Evolutionary conservation across 1,140 invertebrate genomes (phyloP).

Genomic region (Drosophila orosa): DNA sequence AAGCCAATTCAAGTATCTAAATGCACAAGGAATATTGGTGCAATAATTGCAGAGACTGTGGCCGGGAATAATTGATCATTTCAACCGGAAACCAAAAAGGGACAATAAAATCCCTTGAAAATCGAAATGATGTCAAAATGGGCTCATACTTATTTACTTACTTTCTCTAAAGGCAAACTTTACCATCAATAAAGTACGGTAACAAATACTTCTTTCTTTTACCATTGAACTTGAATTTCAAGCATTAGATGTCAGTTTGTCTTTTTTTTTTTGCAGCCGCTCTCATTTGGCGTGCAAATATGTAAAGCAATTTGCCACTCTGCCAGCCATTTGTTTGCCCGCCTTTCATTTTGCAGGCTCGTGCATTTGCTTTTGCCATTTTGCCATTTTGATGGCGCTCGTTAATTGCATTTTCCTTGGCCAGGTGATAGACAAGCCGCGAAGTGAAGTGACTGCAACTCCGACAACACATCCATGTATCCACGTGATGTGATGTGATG

Average conservation of each 20-base stretch:
- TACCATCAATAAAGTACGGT: neutral
- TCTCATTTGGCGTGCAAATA: slow-evolving; percentile 44
- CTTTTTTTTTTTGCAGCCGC: slow-evolving; percentile 9
- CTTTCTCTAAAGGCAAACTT: neutral
- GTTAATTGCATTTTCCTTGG: slow-evolving; percentile 76
- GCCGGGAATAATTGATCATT: slow-evolving; percentile 13
- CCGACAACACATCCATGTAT: slow-evolving; percentile 21
- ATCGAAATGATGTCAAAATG: neutral
- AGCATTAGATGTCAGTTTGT: slow-evolving; percentile 4
- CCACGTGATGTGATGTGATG: slow-evolving; percentile 21
- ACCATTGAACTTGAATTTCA: slow-evolving; percentile 13
- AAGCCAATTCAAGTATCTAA: slow-evolving; percentile 33
- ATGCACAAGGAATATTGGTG: slow-evolving; percentile 23
- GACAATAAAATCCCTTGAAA: neutral
- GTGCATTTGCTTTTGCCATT: slow-evolving; percentile 26
- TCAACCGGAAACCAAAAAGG: neutral
- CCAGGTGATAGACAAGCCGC: slow-evolving; percentile 59
- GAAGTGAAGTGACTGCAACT: slow-evolving; percentile 47
- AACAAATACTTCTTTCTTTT: neutral
- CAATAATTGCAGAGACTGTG: slow-evolving; percentile 12
- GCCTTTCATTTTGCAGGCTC: slow-evolving; percentile 52
- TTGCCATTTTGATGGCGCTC: slow-evolving; percentile 61
- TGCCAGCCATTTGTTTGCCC: slow-evolving; percentile 52
- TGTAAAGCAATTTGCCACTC: slow-evolving; percentile 61
- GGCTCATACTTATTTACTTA: neutral